Evolutionary conservation across 2,888 invertebrate genomes (phyloP).

Genomic region (Stratiomys singularior): DNA sequence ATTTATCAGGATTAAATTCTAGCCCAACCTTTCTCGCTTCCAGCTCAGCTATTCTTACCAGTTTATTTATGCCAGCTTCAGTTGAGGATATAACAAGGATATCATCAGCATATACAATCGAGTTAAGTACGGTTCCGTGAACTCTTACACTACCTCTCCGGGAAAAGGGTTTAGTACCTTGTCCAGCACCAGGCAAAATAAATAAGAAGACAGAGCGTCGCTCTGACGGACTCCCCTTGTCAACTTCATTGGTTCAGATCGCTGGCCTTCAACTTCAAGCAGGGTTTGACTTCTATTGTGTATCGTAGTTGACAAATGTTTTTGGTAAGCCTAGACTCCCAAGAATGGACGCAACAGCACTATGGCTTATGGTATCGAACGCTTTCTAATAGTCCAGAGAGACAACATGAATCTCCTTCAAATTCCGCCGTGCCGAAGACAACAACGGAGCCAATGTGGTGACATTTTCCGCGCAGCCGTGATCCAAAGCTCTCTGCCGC

Average conservation of each 20-base stretch:
- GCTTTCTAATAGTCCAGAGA: too few relatives aligned
- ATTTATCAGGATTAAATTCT: neutral
- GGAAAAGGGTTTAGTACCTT: neutral
- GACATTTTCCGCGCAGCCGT: too few relatives aligned
- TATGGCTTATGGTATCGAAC: too few relatives aligned
- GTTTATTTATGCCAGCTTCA: neutral
- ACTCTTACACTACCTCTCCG: neutral
- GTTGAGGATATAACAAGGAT: neutral
- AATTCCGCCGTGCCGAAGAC: too few relatives aligned
- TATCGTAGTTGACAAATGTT: too few relatives aligned
- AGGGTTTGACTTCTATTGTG: neutral
- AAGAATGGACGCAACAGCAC: too few relatives aligned
- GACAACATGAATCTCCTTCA: too few relatives aligned
- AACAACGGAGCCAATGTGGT: too few relatives aligned
- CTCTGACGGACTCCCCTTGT: neutral
- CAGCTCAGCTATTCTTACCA: neutral
- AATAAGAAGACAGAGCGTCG: neutral
- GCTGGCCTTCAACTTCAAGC: neutral
- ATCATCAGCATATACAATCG: constrained; percentile 2
- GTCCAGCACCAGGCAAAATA: neutral
- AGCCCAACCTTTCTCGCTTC: neutral
- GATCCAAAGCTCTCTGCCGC: too few relatives aligned
- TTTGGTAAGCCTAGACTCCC: too few relatives aligned
- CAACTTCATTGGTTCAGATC: neutral
- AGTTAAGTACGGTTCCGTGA: neutral